A percentile compares a stretch with the other conserved stretches of the same genome.
Evolutionary conservation across 2,113 vertebrate species (phyloP).

Genomic region (Cebus imitator): DNA sequence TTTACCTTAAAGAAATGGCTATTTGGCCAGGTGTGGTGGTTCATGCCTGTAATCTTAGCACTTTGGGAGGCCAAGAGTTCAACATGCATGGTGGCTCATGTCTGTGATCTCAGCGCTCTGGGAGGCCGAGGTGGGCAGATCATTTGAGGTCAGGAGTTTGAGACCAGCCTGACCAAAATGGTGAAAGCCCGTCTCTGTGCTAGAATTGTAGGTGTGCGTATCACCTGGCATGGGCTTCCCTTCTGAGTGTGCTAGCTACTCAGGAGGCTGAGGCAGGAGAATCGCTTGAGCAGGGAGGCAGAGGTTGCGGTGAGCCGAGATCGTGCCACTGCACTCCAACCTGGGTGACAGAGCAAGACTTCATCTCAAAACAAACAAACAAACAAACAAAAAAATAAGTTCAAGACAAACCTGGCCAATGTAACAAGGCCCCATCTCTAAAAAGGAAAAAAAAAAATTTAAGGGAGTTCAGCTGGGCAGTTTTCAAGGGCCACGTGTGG

Average conservation of each 20-base stretch:
- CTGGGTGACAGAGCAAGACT: neutral
- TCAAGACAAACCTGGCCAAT: too few species aligned
- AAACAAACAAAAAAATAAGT: too few species aligned
- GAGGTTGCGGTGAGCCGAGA: neutral
- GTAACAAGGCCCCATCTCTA: too few species aligned
- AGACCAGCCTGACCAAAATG: neutral
- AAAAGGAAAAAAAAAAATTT: neutral
- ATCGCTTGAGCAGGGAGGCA: neutral
- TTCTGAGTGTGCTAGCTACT: neutral
- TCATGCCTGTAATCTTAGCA: neutral
- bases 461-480: neutral
- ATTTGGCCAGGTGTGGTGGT: neutral
- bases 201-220: neutral
- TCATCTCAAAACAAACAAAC: neutral
- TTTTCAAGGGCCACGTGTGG: neutral
- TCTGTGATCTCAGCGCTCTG: neutral
- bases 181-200: neutral
- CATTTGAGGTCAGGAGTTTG: neutral
- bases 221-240: neutral
- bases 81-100: neutral
- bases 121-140: neutral
- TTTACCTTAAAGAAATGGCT: too few species aligned
- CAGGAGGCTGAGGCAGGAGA: neutral
- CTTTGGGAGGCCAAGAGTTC: neutral
- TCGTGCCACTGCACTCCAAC: neutral